Conservation (phyloP, 2,113 vertebrate species). For the Xiphophorus couchianus region DNA sequence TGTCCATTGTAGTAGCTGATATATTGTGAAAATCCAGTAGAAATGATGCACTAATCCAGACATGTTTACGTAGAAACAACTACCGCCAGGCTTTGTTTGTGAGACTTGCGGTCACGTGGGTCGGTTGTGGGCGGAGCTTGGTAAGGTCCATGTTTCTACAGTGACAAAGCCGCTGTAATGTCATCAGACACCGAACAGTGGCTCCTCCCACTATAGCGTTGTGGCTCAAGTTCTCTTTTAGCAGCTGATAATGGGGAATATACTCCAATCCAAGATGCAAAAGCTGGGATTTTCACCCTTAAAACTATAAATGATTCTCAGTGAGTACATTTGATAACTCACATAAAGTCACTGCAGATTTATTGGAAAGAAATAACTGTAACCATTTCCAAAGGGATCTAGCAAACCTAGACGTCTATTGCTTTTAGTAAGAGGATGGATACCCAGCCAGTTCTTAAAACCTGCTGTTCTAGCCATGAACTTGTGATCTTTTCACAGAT, state of each 20-base stretch:
- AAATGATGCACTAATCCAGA: too few species aligned
- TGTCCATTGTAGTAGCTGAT: too few species aligned
- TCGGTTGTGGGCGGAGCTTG: too few species aligned
- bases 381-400: background rate
- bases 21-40: too few species aligned
- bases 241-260: too few species aligned
- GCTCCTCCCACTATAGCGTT: background rate
- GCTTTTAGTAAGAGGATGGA: background rate
- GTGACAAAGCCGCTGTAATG: background rate
- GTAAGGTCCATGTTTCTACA: background rate
- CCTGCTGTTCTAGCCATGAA: background rate
- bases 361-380: background rate
- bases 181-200: background rate
- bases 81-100: too few species aligned
- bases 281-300: background rate
- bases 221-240: background rate
- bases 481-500: background rate
- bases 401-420: background rate
- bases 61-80: too few species aligned
- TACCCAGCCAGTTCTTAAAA: background rate
- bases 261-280: background rate
- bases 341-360: background rate
- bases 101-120: too few species aligned
- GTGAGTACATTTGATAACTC: background rate
- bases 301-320: background rate